Percentiles rank a stretch among this genome's conserved stretches.
phyloP scores from a whole-genome alignment of 2,113 vertebrate species.

The Antechinus stuartii region DNA sequence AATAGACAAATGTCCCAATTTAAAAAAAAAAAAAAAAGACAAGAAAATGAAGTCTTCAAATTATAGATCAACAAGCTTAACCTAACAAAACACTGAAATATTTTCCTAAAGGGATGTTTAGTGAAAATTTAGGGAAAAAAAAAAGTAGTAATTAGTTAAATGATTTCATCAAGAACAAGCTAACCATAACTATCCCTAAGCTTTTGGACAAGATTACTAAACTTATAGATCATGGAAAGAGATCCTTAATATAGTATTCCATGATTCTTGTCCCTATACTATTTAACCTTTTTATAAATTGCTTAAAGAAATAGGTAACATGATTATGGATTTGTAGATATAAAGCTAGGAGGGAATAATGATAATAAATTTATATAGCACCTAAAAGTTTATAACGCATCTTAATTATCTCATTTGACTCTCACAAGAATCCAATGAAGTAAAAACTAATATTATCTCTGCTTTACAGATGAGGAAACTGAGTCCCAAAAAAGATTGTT shows the following conservation, averaged over 20 bases:
- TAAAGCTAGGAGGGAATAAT: background rate
- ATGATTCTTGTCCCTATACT: background rate
- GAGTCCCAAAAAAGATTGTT: background rate
- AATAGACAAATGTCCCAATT: background rate
- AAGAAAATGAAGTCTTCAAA: background rate
- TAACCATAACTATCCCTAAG: background rate
- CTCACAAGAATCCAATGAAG: background rate
- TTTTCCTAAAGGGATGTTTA: background rate
- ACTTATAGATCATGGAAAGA: background rate
- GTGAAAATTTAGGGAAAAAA: background rate
- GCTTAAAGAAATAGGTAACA: background rate
- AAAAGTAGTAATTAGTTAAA: background rate
- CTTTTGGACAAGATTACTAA: background rate
- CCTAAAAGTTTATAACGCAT: background rate
- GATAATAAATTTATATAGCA: background rate
- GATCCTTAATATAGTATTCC: background rate
- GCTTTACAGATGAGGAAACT: background rate
- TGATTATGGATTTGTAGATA: background rate
- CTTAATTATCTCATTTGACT: background rate
- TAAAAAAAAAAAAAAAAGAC: background rate
- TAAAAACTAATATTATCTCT: background rate
- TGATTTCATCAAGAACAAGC: background rate
- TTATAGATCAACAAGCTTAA: background rate
- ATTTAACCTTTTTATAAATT: background rate
- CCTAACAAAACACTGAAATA: background rate